Conservation (phyloP, 2,797 vertebrate genomes). For the Cheirogaleus major region DNA sequence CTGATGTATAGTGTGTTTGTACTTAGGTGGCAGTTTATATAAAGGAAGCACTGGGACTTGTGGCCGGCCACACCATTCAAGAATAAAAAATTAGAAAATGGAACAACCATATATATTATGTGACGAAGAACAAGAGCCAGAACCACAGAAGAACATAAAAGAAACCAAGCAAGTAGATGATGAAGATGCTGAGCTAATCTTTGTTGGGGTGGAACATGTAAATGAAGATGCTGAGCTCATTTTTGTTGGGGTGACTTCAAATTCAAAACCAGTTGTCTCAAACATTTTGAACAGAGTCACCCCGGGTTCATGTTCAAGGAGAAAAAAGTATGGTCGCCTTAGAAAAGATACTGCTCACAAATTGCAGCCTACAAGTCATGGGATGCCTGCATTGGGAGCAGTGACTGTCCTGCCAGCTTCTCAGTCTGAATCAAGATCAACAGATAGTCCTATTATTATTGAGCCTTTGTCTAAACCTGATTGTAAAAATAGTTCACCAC, state of each 20-base stretch:
- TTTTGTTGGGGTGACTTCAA: conserved; percentile 73
- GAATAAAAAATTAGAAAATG: conserved; percentile 58
- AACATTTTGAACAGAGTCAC: conserved; percentile 77
- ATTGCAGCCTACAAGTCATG: neutral
- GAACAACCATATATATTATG: conserved; percentile 5
- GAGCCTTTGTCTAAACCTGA: conserved; percentile 62
- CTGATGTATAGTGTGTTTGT: conserved; percentile 58
- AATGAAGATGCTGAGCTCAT: conserved; percentile 72
- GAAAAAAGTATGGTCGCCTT: conserved; percentile 42
- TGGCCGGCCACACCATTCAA: neutral
- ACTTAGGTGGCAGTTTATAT: conserved; percentile 62
- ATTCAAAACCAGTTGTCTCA: conserved; percentile 69
- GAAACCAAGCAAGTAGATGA: conserved; percentile 23
- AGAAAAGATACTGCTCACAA: neutral
- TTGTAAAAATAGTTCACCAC: conserved; percentile 47
- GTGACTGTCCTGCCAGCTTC: conserved; percentile 30
- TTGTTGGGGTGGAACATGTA: conserved; percentile 70
- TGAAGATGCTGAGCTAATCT: conserved; percentile 69
- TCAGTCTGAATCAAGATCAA: conserved; percentile 55
- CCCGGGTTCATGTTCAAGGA: conserved; percentile 71
- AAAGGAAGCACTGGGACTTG: conserved; percentile 45
- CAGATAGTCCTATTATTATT: conserved; percentile 72
- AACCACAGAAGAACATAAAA: neutral
- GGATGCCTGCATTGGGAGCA: neutral
- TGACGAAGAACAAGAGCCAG: conserved; percentile 29